Conservation (phyloP, 2,113 vertebrate species). For the Hemichromis elongatus region DNA sequence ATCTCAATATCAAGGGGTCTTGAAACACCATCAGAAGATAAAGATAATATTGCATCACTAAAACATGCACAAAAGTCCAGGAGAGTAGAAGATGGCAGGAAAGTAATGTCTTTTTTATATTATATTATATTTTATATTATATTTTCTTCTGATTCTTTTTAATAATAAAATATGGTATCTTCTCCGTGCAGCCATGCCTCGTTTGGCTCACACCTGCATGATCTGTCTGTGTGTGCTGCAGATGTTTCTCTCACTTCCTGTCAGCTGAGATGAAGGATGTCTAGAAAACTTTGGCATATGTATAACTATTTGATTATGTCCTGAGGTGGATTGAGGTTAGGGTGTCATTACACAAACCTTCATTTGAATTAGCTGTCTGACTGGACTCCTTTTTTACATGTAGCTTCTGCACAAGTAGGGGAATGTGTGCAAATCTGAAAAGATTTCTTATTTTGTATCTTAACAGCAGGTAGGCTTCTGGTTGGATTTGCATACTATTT, state of each 20-base stretch:
- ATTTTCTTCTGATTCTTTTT: neutral
- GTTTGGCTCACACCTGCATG: neutral
- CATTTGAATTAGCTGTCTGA: neutral
- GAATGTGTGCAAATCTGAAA: accelerated
- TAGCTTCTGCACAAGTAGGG: neutral
- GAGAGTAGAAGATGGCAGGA: neutral
- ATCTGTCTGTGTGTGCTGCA: neutral
- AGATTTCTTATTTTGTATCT: neutral
- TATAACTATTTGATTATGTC: neutral
- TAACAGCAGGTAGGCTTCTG: neutral
- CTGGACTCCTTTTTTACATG: accelerated
- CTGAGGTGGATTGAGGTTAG: neutral
- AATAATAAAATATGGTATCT: neutral
- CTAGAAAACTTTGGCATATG: accelerated
- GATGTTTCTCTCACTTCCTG: neutral
- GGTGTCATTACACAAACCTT: neutral
- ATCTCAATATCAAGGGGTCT: neutral
- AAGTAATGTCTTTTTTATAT: neutral
- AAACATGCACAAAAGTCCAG: neutral
- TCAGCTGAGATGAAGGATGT: neutral
- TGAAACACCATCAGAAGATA: accelerated
- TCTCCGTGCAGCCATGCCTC: neutral
- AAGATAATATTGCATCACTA: neutral
- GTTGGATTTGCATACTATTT: neutral
- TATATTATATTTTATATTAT: too few species aligned